Evolutionary conservation across 1,140 invertebrate genomes (phyloP).

Genomic region (Rhyacophila brunnea): DNA sequence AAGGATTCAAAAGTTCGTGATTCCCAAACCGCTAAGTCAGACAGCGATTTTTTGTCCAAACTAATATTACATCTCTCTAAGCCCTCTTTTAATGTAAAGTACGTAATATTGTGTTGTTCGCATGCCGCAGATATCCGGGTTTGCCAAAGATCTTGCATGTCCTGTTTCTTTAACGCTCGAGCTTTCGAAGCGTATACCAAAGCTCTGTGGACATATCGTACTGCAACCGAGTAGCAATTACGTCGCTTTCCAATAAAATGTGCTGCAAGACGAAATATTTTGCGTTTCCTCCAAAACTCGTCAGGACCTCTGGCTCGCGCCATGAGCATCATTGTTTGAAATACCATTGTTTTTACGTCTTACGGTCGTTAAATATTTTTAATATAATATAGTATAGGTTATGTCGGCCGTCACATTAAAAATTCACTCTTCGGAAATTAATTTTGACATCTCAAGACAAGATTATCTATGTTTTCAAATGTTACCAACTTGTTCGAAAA

Average conservation of each 20-base stretch:
- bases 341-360: conserved; percentile 64
- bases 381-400: background rate
- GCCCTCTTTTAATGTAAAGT: conserved; percentile 62
- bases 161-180: conserved; percentile 66
- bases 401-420: too few species aligned
- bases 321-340: conserved; percentile 57
- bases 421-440: too few species aligned
- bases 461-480: too few species aligned
- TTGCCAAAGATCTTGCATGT: conserved; percentile 72
- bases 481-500: too few species aligned
- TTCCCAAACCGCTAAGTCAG: conserved; percentile 85
- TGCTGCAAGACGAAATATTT: conserved; percentile 74
- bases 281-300: conserved; percentile 81
- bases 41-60: conserved; percentile 64
- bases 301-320: conserved; percentile 67
- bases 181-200: conserved; percentile 69
- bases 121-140: conserved; percentile 69
- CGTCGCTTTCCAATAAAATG: conserved; percentile 71
- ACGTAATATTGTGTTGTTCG: conserved; percentile 69
- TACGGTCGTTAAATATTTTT: background rate
- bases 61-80: conserved; percentile 58
- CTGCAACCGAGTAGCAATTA: conserved; percentile 78
- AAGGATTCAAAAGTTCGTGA: conserved; percentile 81
- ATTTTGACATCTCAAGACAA: too few species aligned
- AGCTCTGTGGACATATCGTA: conserved; percentile 69